These are phyloP conservation scores for Diarsia rubi DNA, from an alignment of 2,888 invertebrate genomes.

Conservation along the genomic window DNA sequence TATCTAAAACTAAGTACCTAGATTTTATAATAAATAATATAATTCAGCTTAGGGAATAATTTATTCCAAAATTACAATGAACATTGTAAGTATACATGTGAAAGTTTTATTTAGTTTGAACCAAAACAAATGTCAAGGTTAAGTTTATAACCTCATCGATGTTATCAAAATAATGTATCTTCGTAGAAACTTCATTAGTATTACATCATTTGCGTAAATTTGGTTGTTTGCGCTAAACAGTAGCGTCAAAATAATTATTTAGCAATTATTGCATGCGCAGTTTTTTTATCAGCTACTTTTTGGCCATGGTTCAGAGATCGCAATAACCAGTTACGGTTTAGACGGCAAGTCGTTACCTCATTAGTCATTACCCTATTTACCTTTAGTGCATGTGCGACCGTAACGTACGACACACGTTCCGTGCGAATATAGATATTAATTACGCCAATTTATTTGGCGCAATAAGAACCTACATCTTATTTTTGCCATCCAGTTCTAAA, in stretches of 20 bases:
- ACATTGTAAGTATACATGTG: slow-evolving; percentile 29
- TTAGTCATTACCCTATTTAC: not conserved
- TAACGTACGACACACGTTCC: slow-evolving; percentile 43
- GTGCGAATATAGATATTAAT: slow-evolving; percentile 4
- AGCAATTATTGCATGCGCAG: slow-evolving; percentile 8
- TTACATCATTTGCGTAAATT: slow-evolving; percentile 29
- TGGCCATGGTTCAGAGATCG: slow-evolving; percentile 38
- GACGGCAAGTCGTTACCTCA: not conserved
- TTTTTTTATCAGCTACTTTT: slow-evolving; percentile 17
- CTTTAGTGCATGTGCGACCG: slow-evolving; percentile 51
- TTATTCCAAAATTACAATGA: slow-evolving; percentile 26
- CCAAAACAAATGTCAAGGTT: slow-evolving; percentile 48
- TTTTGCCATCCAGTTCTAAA: slow-evolving; percentile 25
- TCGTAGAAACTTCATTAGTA: not conserved
- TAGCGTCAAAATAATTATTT: slow-evolving; percentile 3
- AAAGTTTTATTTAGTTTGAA: slow-evolving; percentile 7
- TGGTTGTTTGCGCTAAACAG: slow-evolving; percentile 1
- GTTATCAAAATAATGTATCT: slow-evolving; percentile 10
- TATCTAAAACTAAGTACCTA: not conserved
- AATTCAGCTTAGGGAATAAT: not conserved
- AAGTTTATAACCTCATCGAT: slow-evolving; percentile 52
- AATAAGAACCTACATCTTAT: slow-evolving; percentile 4
- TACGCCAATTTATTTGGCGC: slow-evolving; percentile 22
- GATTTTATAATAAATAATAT: not conserved
- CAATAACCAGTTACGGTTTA: slow-evolving; percentile 40